Evolutionary conservation across 2,113 vertebrate genomes (phyloP).

Genomic region (Platysternon megacephalum): DNA sequence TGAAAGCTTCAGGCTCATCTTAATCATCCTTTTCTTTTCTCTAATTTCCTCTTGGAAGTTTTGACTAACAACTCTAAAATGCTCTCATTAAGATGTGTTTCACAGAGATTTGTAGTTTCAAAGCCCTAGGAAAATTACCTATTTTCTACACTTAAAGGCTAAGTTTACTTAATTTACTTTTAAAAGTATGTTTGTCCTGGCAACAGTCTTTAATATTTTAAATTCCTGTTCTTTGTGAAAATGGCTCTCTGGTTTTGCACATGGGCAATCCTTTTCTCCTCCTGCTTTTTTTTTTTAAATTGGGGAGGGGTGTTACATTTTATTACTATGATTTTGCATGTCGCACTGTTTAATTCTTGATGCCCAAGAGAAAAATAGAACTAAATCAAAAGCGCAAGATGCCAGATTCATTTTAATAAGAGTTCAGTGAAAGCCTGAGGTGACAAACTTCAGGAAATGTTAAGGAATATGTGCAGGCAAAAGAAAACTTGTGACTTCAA

Average conservation of each 20-base stretch:
- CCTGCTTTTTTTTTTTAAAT: background rate
- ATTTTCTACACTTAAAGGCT: background rate
- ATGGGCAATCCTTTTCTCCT: background rate
- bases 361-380: background rate
- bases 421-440: constrained; percentile 51
- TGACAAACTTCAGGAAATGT: constrained; percentile 62
- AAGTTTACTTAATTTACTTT: background rate
- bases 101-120: background rate
- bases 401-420: constrained; percentile 54
- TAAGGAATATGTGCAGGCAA: constrained; percentile 52
- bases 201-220: background rate
- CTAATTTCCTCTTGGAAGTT: background rate
- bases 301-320: rapidly evolving
- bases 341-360: background rate
- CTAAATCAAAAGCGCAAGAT: constrained; percentile 54
- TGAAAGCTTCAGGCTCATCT: background rate
- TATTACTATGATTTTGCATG: background rate
- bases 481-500: constrained; percentile 50
- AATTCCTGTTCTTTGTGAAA: background rate
- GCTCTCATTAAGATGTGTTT: background rate
- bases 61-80: background rate
- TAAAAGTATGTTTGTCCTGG: background rate
- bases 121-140: background rate
- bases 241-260: background rate
- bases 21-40: background rate